Evolutionary conservation across 1,140 invertebrate species (phyloP).

Genomic region (Drosophila nasuta): DNA sequence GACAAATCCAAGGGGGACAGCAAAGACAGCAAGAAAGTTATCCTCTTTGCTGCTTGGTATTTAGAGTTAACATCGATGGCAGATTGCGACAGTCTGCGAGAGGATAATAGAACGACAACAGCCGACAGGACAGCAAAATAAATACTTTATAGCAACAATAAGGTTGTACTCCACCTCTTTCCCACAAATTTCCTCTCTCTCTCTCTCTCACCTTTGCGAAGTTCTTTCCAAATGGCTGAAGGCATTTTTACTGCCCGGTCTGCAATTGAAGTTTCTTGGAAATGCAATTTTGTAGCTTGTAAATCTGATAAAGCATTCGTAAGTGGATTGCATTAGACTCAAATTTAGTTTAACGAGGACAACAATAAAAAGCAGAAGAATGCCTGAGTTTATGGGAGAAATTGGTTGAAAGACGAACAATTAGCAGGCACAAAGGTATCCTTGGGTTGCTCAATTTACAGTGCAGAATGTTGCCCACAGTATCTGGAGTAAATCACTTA

Average conservation of each 20-base stretch:
- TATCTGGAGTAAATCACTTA: constrained; percentile 58
- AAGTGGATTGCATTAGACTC: constrained; percentile 54
- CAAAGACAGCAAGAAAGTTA: constrained; percentile 8
- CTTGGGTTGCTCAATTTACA: constrained; percentile 18
- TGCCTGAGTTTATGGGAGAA: background rate
- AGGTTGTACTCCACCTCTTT: constrained; percentile 9
- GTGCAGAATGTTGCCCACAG: constrained; percentile 30
- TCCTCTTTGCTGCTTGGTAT: constrained; percentile 30
- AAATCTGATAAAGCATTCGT: constrained; percentile 72
- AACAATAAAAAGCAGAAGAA: constrained; percentile 12
- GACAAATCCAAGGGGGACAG: constrained; percentile 22
- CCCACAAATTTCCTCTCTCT: background rate
- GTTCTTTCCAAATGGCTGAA: constrained; percentile 42
- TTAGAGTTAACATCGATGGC: constrained; percentile 60
- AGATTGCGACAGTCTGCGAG: constrained; percentile 50
- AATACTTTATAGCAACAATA: constrained; percentile 63
- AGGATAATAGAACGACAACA: constrained; percentile 27
- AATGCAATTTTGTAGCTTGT: constrained; percentile 66
- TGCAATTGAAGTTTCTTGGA: constrained; percentile 62
- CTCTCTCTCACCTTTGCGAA: constrained; percentile 5
- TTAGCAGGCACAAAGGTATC: constrained; percentile 48
- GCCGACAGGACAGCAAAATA: constrained; percentile 39
- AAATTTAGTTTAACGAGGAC: constrained; percentile 39
- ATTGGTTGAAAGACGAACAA: constrained; percentile 36
- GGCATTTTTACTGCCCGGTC: constrained; percentile 52